These are phyloP conservation scores for Crossocerus cetratus DNA, from an alignment of 2,888 invertebrate species.

Conservation along the genomic window DNA sequence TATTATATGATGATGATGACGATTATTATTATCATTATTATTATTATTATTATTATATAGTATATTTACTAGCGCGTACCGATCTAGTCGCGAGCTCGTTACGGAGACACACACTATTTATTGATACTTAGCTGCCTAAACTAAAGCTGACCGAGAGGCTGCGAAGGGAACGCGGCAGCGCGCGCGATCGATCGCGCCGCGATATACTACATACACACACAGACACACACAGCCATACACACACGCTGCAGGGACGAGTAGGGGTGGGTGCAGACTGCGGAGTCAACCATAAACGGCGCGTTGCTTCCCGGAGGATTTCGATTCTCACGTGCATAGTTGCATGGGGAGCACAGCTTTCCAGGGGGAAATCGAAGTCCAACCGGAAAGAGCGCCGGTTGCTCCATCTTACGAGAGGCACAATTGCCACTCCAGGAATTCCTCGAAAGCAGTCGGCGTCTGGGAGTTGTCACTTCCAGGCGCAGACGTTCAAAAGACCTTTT, in stretches of 20 bases:
- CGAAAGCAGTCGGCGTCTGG: too few relatives aligned
- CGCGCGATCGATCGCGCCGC: constrained; percentile 20
- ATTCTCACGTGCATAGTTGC: background rate
- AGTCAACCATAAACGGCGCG: background rate
- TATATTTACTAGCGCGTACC: constrained; percentile 63
- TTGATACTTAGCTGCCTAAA: constrained; percentile 64
- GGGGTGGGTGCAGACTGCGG: constrained; percentile 6
- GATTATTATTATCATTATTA: constrained; percentile 52
- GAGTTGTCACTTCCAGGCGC: too few relatives aligned
- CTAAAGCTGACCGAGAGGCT: constrained; percentile 28
- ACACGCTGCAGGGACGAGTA: background rate
- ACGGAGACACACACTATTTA: constrained; percentile 58
- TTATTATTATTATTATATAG: constrained; percentile 55
- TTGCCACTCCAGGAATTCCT: too few relatives aligned
- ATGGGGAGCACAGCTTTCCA: background rate
- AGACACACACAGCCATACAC: too few relatives aligned
- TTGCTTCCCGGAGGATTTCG: constrained; percentile 19
- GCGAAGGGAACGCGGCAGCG: constrained; percentile 22
- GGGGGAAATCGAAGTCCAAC: constrained; percentile 10
- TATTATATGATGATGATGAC: constrained; percentile 60
- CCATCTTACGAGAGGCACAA: too few relatives aligned
- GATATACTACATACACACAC: too few relatives aligned
- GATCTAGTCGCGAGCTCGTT: constrained; percentile 69
- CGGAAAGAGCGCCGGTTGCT: background rate
- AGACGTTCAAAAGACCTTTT: too few relatives aligned